Evolutionary conservation across 2,888 invertebrate genomes (phyloP), one percentile per base, ranked within the genome.

Genomic region (Octonoba sinensis): DNA sequence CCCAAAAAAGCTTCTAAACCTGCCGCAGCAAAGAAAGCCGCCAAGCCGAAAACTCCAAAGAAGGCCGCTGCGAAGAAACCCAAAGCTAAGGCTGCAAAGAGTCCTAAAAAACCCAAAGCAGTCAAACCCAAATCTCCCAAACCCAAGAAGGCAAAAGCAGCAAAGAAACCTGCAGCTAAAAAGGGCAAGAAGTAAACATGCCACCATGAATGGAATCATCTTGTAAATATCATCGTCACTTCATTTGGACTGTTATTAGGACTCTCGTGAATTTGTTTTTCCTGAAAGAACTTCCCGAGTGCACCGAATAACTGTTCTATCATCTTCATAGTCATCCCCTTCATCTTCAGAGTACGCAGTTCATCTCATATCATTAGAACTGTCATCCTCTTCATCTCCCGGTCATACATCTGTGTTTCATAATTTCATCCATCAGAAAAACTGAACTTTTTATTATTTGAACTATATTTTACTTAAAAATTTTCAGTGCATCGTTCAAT

Each of bases 61-160:
- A 85, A 85, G 54, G 74, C 79, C 12, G 73, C 81, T 3, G 82
- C 82, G n/a, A 70, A 65, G 27, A 84, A 84, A 57, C 70, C 79
- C 3, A 82, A 76, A n/a, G 81, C 69, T 16, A 84, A 83, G 36
- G n/a, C 51, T 18, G 72, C 67, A 16, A 78, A 73, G 44, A 77
- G 59, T 8, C 64, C 85, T 12, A 84, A 84, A 66, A 70, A 82
- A 12, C 36, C 69, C 20, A 74, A 72, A 60, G 57, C 81, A 18
- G 54, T 49, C 11, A 79, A 73, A 15, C 73, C 78, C 20, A 82
- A 82, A 49, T 22, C 83, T 4, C 69, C 86, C 49, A 86, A 85
- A 73, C 84, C 83, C 44, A 85, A 84, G 84, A 85, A 85, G 64
- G 65, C 84, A 8, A 84, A 83, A 49, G 49, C 84, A 20, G 60